A percentile compares a stretch with the other conserved stretches of the same genome.
phyloP scores from a whole-genome alignment of 2,797 vertebrate genomes.

The Avahi laniger region DNA sequence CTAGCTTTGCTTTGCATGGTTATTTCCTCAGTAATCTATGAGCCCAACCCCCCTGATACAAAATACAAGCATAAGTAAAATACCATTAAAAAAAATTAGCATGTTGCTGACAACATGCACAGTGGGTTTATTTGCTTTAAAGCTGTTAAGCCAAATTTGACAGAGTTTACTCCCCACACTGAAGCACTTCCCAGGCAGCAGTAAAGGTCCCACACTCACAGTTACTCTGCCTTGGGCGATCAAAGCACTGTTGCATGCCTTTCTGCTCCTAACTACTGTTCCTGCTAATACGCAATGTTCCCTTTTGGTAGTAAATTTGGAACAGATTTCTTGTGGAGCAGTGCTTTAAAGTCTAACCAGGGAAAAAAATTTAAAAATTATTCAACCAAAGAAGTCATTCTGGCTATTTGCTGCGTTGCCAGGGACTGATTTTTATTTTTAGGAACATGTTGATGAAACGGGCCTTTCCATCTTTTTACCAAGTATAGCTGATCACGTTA shows the following conservation, averaged over 20 bases:
- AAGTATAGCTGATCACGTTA: not conserved
- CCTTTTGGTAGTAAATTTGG: not conserved
- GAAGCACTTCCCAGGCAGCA: not conserved
- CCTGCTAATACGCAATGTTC: not conserved
- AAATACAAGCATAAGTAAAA: constrained; percentile 29
- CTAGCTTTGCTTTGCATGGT: constrained; percentile 13
- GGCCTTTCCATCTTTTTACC: not conserved
- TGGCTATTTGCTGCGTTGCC: not conserved
- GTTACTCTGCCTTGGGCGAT: not conserved
- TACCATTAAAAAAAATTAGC: not conserved
- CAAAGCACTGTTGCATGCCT: not conserved
- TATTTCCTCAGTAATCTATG: not conserved
- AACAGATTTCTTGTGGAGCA: constrained; percentile 18
- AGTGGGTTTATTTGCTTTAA: not conserved
- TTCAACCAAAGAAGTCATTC: constrained; percentile 25
- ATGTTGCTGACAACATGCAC: not conserved
- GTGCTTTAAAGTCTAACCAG: not conserved
- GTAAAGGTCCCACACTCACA: not conserved
- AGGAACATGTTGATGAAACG: constrained; percentile 39
- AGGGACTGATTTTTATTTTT: constrained; percentile 42
- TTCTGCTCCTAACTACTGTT: not conserved
- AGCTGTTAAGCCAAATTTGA: not conserved
- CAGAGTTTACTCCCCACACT: not conserved
- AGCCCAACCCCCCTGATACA: constrained; percentile 21
- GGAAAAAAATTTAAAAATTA: constrained; percentile 46